Evolutionary conservation across 2,888 invertebrate species (phyloP).

Genomic region (Himalopsyche anomala): DNA sequence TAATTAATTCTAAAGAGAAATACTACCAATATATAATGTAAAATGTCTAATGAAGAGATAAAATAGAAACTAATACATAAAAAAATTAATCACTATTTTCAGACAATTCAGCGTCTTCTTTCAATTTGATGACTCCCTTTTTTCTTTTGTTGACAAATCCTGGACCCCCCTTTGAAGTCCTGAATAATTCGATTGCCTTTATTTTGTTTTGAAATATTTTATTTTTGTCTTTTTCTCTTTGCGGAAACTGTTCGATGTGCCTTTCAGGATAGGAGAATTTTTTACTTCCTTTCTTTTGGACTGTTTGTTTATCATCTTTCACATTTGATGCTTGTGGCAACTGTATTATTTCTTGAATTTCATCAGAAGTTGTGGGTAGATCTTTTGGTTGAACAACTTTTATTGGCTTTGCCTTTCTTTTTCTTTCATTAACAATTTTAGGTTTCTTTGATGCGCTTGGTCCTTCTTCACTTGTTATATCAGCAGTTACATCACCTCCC

Average conservation of each 20-base stretch:
- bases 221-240: constrained; percentile 82
- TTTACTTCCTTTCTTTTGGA: neutral
- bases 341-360: neutral
- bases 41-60: neutral
- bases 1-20: no score
- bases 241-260: constrained; percentile 82
- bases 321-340: neutral
- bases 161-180: constrained; percentile 81
- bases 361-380: neutral
- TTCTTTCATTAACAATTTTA: constrained; percentile 63
- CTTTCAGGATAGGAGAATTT: constrained; percentile 66
- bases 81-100: constrained; percentile 78
- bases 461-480: constrained; percentile 64
- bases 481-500: constrained; percentile 71
- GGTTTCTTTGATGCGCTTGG: constrained; percentile 57
- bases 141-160: constrained; percentile 75
- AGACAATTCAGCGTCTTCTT: constrained; percentile 81
- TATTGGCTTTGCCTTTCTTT: constrained; percentile 17
- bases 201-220: constrained; percentile 82
- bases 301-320: constrained; percentile 49
- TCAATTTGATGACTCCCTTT: constrained; percentile 72
- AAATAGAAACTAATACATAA: no score
- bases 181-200: constrained; percentile 85
- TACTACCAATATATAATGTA: no score
- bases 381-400: constrained; percentile 2